Conservation (phyloP, 1,140 invertebrate species). For the Trypoxylus dichotomus region DNA sequence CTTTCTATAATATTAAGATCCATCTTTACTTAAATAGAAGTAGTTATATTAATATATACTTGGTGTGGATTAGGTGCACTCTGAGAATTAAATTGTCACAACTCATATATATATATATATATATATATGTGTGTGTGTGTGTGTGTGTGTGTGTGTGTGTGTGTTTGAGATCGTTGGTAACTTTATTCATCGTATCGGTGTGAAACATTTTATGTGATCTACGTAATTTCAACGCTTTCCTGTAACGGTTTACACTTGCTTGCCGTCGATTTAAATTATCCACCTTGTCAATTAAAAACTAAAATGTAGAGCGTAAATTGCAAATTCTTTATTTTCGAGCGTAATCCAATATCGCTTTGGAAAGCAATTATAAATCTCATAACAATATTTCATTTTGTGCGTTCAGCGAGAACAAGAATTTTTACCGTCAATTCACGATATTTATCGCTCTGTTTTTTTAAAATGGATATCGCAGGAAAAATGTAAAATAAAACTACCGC, state of each 20-base stretch:
- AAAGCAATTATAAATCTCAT: conserved; percentile 24
- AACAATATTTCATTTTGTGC: conserved; percentile 24
- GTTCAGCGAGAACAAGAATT: conserved; percentile 11
- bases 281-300: conserved; percentile 16
- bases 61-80: too few species aligned
- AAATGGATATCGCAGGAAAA: conserved; percentile 3
- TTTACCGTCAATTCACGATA: conserved; percentile 21
- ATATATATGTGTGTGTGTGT: too few species aligned
- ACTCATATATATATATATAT: too few species aligned
- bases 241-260: not conserved
- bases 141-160: too few species aligned
- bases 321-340: conserved; percentile 10
- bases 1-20: too few species aligned
- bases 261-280: not conserved
- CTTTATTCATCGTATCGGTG: not conserved
- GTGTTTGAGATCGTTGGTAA: too few species aligned
- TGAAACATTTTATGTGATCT: not conserved
- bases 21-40: too few species aligned
- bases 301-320: conserved; percentile 9
- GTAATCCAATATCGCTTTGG: conserved; percentile 16
- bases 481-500: not conserved
- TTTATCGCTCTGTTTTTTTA: conserved; percentile 5
- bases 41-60: too few species aligned
- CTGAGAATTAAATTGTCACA: too few species aligned
- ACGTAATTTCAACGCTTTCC: not conserved